A percentile compares a stretch with the other conserved stretches of the same genome.
Evolutionary conservation across 2,113 vertebrate genomes (phyloP).

Genomic region (Oreocharis arfaki): DNA sequence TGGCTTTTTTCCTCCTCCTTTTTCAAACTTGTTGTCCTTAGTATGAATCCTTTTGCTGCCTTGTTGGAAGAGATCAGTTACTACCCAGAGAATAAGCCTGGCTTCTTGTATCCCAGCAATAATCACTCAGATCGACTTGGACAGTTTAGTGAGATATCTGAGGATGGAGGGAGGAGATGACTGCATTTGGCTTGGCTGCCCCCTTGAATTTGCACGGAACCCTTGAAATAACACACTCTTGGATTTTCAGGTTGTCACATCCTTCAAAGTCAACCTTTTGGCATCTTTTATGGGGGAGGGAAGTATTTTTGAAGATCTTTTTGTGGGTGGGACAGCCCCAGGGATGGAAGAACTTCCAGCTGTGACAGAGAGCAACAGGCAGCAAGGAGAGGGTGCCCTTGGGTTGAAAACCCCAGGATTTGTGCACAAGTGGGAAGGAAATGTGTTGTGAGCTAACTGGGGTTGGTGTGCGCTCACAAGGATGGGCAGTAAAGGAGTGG

Average conservation of each 20-base stretch:
- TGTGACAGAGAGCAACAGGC: not conserved
- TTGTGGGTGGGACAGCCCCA: not conserved
- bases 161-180: not conserved
- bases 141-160: not conserved
- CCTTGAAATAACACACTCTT: not conserved
- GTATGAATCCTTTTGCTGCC: not conserved
- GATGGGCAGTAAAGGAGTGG: not conserved
- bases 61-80: not conserved
- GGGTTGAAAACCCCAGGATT: not conserved
- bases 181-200: not conserved
- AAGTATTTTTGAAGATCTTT: not conserved
- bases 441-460: accelerated
- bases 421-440: not conserved
- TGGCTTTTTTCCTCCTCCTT: not conserved
- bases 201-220: not conserved
- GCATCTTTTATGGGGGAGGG: accelerated
- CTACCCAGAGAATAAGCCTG: not conserved
- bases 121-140: not conserved
- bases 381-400: not conserved
- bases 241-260: not conserved
- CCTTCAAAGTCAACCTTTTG: not conserved
- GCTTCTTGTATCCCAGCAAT: not conserved
- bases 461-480: not conserved
- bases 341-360: not conserved
- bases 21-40: not conserved